Evolutionary conservation across 2,888 invertebrate genomes (phyloP), one percentile per base, ranked within the genome.

Genomic region (Chironomus riparius): DNA sequence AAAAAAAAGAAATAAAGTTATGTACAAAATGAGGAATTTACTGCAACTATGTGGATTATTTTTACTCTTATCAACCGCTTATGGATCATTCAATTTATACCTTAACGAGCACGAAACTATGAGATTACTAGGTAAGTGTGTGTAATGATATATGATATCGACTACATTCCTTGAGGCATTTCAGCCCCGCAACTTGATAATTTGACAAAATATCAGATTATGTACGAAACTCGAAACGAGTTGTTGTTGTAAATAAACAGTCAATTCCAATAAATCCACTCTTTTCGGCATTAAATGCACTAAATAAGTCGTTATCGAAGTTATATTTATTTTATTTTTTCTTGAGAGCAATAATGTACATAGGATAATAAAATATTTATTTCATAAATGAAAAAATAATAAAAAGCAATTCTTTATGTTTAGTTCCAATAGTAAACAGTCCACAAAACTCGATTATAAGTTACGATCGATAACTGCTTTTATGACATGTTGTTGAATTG

Each of bases 71-170:
- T 70, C 70, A 50, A 22, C 50, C 13, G 70, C 70, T 50, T 47
- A 47, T n/a, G 47, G 48, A 22, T 24, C 21, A 15, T 50, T 48
- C 15, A 70, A 70, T 50, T 50, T 70, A 50, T 70, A 70, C 10
- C 13, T 70, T n/a, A 70, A 70, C 48, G 70, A 70, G 21, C 70
- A 70, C 48, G 70, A 70, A 24, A 70, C 70, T n/a, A 70, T 70
- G 70, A 47, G 70, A 70, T 70, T 70, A 21, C 24, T 70, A 48
- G 70, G 70, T 70, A 24, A 70, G 70, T 70, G 28, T 15, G n/a
- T 21, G 18, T 56, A 56, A 56, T 56, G n/a, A 15, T 18, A 56
- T 56, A 15, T 4, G 56, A 56, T 56, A 18, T n/a, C n/a, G 18
- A 56, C n/a, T n/a, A 56, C 56, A 56, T 15, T 15, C n/a, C 56